Evolutionary conservation across 1,140 invertebrate genomes (phyloP).

Genomic region (Orchestia grillus): DNA sequence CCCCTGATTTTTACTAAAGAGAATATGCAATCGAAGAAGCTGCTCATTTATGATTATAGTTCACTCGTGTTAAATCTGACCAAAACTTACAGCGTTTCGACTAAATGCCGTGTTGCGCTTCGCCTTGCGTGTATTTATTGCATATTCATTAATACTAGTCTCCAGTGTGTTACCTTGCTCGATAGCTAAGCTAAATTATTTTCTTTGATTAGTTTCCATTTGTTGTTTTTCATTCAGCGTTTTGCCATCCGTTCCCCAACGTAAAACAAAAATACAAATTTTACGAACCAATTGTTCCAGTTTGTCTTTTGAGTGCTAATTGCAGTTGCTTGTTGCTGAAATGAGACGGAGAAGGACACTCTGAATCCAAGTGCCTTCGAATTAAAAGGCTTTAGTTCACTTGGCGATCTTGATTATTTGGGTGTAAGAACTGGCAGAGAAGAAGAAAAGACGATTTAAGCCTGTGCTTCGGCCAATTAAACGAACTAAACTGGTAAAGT

Average conservation of each 20-base stretch:
- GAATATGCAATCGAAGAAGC: too few relatives aligned
- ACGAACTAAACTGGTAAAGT: not conserved
- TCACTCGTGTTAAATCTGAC: not conserved
- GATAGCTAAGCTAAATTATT: not conserved
- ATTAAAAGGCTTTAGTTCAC: not conserved
- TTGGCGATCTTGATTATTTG: not conserved
- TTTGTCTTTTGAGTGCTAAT: not conserved
- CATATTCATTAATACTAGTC: not conserved
- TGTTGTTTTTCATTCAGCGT: not conserved
- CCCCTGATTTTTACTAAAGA: too few relatives aligned
- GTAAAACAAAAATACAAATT: not conserved
- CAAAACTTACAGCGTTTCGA: not conserved
- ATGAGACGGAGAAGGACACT: conserved; percentile 6
- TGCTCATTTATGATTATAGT: too few relatives aligned
- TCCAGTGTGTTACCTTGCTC: not conserved
- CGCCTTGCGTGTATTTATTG: not conserved
- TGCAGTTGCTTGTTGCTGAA: not conserved
- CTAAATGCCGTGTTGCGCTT: not conserved
- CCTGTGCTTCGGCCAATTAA: not conserved
- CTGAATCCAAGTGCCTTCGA: not conserved
- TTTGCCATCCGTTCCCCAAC: not conserved
- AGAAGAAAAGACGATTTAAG: not conserved
- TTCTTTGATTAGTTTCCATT: not conserved
- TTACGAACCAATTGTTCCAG: not conserved
- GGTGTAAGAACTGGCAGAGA: not conserved